Conservation (phyloP, 2,113 vertebrate genomes). For the Malaclemys terrapin region DNA sequence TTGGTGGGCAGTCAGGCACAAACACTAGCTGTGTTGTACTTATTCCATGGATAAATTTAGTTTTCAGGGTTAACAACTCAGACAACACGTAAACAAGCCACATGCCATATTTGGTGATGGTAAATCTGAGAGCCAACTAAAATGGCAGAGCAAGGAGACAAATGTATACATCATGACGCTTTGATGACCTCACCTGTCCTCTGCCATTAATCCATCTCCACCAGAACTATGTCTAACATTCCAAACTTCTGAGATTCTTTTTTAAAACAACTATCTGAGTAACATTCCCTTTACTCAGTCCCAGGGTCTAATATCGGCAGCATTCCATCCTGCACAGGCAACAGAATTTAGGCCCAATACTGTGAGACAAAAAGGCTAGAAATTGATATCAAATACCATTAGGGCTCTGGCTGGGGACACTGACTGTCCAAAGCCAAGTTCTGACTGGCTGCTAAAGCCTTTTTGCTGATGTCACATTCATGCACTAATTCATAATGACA, state of each 20-base stretch:
- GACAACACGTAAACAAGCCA: not conserved
- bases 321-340: not conserved
- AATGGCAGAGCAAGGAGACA: not conserved
- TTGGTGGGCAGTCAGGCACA: not conserved
- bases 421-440: not conserved
- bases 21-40: not conserved
- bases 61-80: not conserved
- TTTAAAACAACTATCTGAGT: not conserved
- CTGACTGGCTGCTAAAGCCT: not conserved
- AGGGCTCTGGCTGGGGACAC: not conserved
- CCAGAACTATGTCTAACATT: not conserved
- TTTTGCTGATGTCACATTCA: not conserved
- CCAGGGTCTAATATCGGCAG: not conserved
- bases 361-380: not conserved
- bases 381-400: not conserved
- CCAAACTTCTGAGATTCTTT: not conserved
- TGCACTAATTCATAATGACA: not conserved
- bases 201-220: not conserved
- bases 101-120: not conserved
- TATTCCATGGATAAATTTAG: not conserved
- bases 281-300: not conserved
- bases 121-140: not conserved
- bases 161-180: not conserved
- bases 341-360: not conserved
- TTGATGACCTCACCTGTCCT: not conserved